These are phyloP conservation scores for Ochlodes sylvanus DNA, from an alignment of 2,888 invertebrate genomes.

Conservation along the genomic window DNA sequence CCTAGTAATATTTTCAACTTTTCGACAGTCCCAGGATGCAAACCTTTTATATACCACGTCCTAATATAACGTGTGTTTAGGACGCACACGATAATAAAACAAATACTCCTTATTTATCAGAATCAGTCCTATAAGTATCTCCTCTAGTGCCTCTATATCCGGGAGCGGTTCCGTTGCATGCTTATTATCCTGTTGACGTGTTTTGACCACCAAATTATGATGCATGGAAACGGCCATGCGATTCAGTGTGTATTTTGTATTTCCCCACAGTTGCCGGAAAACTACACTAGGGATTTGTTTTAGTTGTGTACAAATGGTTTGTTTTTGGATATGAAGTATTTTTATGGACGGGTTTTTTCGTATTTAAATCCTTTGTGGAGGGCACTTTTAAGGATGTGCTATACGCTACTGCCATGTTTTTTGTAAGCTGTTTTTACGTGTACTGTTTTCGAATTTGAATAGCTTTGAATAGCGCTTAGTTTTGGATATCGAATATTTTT, in stretches of 20 bases:
- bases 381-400: conserved; percentile 1
- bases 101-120: no score
- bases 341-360: conserved; percentile 12
- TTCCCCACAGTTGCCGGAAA: conserved; percentile 8
- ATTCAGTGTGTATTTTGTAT: conserved; percentile 24
- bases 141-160: conserved; percentile 2
- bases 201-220: conserved; percentile 57
- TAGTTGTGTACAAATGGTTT: conserved; percentile 17
- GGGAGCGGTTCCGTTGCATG: conserved; percentile 41
- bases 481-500: conserved; percentile 4
- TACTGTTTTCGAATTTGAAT: background rate
- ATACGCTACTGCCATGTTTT: background rate
- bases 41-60: no score
- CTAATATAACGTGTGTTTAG: no score
- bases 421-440: background rate
- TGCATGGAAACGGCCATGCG: conserved; percentile 52
- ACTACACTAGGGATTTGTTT: conserved; percentile 11
- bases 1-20: no score
- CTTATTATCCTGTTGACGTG: conserved; percentile 66
- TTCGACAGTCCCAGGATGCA: no score
- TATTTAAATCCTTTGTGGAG: conserved; percentile 14
- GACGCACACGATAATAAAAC: no score
- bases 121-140: no score
- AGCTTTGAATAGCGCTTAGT: background rate
- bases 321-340: conserved; percentile 17